Percentiles rank a stretch among this genome's conserved stretches.
These are phyloP conservation scores for Myocastor coypus DNA, from an alignment of 2,113 vertebrate species.

Conservation along the genomic window DNA sequence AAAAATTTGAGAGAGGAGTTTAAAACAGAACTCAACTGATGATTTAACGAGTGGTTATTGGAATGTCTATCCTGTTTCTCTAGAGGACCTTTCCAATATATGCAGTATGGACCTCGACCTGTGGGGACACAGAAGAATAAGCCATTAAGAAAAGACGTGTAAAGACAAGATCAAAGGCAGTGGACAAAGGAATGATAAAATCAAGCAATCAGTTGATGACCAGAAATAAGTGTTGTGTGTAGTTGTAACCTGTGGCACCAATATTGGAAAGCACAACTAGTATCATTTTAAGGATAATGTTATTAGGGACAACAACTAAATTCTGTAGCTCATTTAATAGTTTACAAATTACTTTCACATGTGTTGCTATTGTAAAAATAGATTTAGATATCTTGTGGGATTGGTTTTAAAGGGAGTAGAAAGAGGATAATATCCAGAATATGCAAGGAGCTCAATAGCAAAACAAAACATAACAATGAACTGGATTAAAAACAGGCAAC, in stretches of 20 bases:
- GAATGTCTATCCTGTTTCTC: not conserved
- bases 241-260: not conserved
- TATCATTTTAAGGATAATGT: not conserved
- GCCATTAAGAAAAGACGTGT: not conserved
- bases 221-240: not conserved
- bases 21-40: not conserved
- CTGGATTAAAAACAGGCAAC: not conserved
- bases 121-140: not conserved
- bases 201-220: not conserved
- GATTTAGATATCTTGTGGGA: not conserved
- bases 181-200: not conserved
- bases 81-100: fast-evolving
- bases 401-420: slow-evolving; percentile 2
- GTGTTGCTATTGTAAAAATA: not conserved
- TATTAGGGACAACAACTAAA: not conserved
- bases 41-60: not conserved
- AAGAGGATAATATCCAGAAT: not conserved
- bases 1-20: not conserved
- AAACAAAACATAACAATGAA: not conserved
- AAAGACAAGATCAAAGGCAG: slow-evolving; percentile 1
- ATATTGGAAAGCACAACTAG: not conserved
- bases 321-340: not conserved
- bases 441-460: not conserved
- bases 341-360: not conserved
- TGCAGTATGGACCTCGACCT: not conserved